Base-by-base conservation (phyloP, 2,113 vertebrate genomes). In the Tympanuchus pallidicinctus region DNA sequence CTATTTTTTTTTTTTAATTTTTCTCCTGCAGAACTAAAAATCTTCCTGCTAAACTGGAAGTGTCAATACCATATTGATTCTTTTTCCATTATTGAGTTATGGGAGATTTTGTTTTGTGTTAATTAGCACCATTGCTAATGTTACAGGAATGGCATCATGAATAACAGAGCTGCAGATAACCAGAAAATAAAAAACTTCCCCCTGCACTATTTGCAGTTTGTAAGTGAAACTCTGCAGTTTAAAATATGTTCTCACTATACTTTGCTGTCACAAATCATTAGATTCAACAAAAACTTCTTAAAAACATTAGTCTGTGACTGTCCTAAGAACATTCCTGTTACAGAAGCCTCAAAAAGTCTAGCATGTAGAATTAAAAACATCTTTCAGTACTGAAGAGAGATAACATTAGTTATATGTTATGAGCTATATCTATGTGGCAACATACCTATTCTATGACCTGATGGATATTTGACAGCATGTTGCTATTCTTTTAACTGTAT, bases 191-290 rank as follows among this genome's bases (percentile, higher is more conserved):
- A 40, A 82, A 40, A 3, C 19, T 42, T 13, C 16, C 10, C 6
- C 6, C 38, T 87, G 34, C 11, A 59, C 9, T 8, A 28, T 34
- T 42, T 32, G 43, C 3, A 7, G 6, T 54, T 76, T 1, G 0
- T 63, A 78, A 52, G 38, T 1, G 2, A 76, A 45, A 48, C 13
- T 50, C 50, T 71, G 42, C 15, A 56, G 27, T 6, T 3, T 52
- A 43, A 83, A 59, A 0, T 0, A 30, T 32, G 25, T 5, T 40
- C 24, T 8, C 65, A 4, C 54, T 75, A 22, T 25, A 36, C 10
- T 42, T 67, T 21, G 13, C 43, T 72, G 13, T 57, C 21, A 45
- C 47, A 27, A 24, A 24, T 50, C 48, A 70, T 36, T 30, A 38
- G 18, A 34, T 45, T 24, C 3, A 63, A 48, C 7, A 67, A 77